phyloP scores from a whole-genome alignment of 2,797 vertebrate genomes.

The Margarornis squamiger region DNA sequence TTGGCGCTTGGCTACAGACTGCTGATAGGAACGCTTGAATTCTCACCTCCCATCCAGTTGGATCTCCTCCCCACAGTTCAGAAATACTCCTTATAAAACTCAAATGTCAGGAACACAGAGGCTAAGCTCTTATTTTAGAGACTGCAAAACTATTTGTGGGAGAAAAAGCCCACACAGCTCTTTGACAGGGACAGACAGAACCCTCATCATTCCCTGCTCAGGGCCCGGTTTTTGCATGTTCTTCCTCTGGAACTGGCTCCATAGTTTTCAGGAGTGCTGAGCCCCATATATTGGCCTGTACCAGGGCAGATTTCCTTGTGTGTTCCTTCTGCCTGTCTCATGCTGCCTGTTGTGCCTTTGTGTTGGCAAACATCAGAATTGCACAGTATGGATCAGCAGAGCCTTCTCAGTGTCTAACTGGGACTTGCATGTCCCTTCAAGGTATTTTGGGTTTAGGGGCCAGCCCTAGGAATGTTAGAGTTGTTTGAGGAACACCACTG shows the following conservation, averaged over 20 bases:
- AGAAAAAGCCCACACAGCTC: slow-evolving; percentile 55
- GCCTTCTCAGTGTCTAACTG: background rate
- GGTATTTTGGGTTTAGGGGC: background rate
- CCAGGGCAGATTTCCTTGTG: background rate
- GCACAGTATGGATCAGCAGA: background rate
- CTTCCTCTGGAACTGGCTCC: background rate
- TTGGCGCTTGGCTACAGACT: slow-evolving; percentile 9
- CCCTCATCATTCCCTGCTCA: background rate
- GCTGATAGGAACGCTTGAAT: slow-evolving; percentile 30
- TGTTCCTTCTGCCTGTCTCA: background rate
- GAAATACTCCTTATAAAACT: slow-evolving; percentile 35
- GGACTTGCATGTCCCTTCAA: background rate
- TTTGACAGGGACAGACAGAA: slow-evolving; percentile 36
- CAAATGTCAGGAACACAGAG: slow-evolving; percentile 60
- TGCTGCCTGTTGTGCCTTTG: background rate
- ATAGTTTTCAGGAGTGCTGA: background rate
- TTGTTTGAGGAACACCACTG: background rate
- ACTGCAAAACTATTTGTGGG: slow-evolving; percentile 30
- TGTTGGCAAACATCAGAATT: background rate
- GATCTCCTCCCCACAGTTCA: slow-evolving; percentile 49
- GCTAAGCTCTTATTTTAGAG: slow-evolving; percentile 61
- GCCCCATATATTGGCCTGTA: background rate
- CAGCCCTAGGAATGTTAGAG: background rate
- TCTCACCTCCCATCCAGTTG: slow-evolving; percentile 57
- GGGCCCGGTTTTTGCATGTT: background rate